Evolutionary conservation across 2,888 invertebrate genomes (phyloP).

Genomic region (Hyposoter didymator): DNA sequence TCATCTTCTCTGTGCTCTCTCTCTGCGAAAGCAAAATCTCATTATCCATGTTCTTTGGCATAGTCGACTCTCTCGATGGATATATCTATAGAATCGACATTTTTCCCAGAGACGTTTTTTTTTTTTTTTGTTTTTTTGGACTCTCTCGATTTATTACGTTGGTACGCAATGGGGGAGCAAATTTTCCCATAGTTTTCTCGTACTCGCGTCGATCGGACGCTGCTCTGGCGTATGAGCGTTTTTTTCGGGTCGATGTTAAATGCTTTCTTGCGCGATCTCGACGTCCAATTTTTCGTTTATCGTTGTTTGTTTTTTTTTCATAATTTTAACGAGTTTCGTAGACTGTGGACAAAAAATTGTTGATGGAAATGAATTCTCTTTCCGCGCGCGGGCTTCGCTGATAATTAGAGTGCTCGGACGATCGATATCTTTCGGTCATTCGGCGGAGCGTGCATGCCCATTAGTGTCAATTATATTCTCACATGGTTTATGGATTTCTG

Average conservation of each 20-base stretch:
- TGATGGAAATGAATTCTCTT: neutral
- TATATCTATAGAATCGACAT: neutral
- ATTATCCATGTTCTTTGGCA: slow-evolving; percentile 53
- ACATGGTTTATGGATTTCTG: slow-evolving; percentile 22
- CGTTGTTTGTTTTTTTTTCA: neutral
- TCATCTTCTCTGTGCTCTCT: slow-evolving; percentile 31
- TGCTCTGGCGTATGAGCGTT: neutral
- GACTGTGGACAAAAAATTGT: neutral
- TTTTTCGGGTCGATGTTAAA: neutral
- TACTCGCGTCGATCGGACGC: slow-evolving; percentile 11
- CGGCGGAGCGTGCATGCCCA: slow-evolving; percentile 2
- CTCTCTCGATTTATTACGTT: slow-evolving; percentile 13
- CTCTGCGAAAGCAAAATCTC: slow-evolving; percentile 63
- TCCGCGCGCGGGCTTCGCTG: neutral
- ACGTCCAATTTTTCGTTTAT: neutral
- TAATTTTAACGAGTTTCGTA: neutral
- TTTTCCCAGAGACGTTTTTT: slow-evolving; percentile 8
- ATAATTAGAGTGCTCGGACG: slow-evolving; percentile 45
- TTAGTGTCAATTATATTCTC: slow-evolving; percentile 43
- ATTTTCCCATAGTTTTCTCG: slow-evolving; percentile 43
- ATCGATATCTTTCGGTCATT: slow-evolving; percentile 50
- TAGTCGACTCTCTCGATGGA: neutral
- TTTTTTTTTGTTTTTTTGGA: neutral
- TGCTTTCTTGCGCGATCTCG: neutral
- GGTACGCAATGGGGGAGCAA: slow-evolving; percentile 13